Evolutionary conservation across 2,888 invertebrate species (phyloP).

Genomic region (Pseudococcus longispinus): DNA sequence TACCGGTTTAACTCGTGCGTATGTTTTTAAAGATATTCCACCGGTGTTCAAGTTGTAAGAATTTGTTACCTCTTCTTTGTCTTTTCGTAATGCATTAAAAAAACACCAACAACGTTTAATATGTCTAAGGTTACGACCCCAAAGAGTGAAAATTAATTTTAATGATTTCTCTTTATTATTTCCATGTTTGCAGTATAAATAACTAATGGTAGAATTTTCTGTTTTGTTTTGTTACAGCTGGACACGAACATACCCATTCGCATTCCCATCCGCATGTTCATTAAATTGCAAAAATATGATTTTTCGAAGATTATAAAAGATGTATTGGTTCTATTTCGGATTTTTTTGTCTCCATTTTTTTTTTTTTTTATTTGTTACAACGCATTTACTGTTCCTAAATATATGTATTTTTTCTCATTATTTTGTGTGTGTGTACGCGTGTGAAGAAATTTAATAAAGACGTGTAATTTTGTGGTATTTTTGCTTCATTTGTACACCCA

Average conservation of each 20-base stretch:
- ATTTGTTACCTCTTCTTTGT: neutral
- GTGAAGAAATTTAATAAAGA: slow-evolving; percentile 23
- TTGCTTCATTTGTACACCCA: neutral
- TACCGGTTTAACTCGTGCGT: slow-evolving; percentile 21
- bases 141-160: neutral
- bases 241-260: slow-evolving; percentile 53
- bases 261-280: slow-evolving; percentile 41
- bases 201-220: neutral
- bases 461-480: neutral
- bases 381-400: slow-evolving; percentile 56
- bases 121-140: neutral
- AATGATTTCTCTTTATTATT: neutral
- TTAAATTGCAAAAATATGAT: neutral
- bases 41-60: neutral
- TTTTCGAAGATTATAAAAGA: neutral
- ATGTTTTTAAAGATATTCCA: neutral
- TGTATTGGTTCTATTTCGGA: neutral
- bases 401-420: slow-evolving; percentile 34
- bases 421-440: neutral
- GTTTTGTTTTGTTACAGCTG: slow-evolving; percentile 54
- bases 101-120: no score
- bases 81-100: neutral
- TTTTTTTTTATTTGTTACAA: slow-evolving; percentile 44
- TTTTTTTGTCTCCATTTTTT: neutral
- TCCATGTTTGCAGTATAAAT: neutral